Evolutionary conservation across 2,797 vertebrate genomes (phyloP).

Genomic region (Propithecus deckenii): DNA sequence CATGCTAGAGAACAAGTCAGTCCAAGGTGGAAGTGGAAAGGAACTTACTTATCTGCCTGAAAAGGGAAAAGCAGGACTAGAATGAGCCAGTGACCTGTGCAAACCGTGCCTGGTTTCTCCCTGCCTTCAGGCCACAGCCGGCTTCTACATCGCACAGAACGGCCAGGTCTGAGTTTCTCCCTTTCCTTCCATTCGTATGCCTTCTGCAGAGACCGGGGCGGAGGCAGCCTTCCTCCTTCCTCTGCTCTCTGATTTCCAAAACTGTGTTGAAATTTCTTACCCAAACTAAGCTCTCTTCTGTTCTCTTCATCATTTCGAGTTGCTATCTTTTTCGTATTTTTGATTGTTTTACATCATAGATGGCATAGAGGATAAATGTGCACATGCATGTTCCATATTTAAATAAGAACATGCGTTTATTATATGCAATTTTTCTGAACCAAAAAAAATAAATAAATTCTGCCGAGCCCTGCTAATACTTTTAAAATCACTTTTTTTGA

Average conservation of each 20-base stretch:
- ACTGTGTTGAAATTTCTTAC: not conserved
- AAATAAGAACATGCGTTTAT: not conserved
- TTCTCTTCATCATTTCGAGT: not conserved
- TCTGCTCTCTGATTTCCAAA: not conserved
- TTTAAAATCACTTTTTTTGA: not conserved
- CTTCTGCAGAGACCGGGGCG: accelerated
- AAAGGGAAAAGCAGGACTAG: too few relatives aligned
- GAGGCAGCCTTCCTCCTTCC: not conserved
- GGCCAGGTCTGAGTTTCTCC: accelerated
- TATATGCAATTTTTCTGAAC: not conserved
- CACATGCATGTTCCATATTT: not conserved
- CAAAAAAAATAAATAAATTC: not conserved
- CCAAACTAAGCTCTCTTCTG: not conserved
- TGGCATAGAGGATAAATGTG: not conserved
- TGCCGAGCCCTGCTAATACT: not conserved
- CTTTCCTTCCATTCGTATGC: accelerated
- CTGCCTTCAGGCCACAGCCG: accelerated
- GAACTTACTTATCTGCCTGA: not conserved
- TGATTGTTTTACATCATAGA: not conserved
- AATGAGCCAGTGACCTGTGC: not conserved
- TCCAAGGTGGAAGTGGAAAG: not conserved
- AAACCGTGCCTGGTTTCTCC: accelerated
- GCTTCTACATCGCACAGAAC: accelerated
- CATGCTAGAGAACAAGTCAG: not conserved
- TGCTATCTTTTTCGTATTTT: not conserved